phyloP scores from a whole-genome alignment of 2,888 invertebrate species.

The Aplocera efformata region DNA sequence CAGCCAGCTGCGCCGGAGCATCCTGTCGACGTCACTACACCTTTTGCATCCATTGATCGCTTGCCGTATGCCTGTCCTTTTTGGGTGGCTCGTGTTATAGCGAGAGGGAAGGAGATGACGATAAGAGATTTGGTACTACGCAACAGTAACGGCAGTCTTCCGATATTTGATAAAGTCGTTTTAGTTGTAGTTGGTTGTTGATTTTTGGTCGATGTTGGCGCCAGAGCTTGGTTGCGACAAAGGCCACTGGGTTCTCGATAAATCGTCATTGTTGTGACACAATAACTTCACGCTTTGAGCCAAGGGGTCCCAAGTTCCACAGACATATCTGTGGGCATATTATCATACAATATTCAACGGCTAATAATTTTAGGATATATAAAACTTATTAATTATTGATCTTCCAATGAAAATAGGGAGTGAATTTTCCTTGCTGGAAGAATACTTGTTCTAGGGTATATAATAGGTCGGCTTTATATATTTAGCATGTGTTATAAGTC shows the following conservation, averaged over 20 bases:
- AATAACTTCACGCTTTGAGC: constrained; percentile 37
- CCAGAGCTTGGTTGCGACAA: constrained; percentile 36
- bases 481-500: no score
- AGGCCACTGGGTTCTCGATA: constrained; percentile 54
- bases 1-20: constrained; percentile 77
- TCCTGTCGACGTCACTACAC: constrained; percentile 74
- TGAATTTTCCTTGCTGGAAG: no score
- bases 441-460: no score
- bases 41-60: constrained; percentile 67
- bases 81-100: constrained; percentile 26
- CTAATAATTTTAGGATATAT: constrained; percentile 35
- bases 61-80: constrained; percentile 52
- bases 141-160: constrained; percentile 70
- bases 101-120: constrained; percentile 50
- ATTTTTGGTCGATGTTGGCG: constrained; percentile 45
- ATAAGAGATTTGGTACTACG: constrained; percentile 40
- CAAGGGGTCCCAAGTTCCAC: constrained; percentile 26
- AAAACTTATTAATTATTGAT: no score
- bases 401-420: no score
- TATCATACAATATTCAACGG: constrained; percentile 37
- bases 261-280: constrained; percentile 63
- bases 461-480: no score
- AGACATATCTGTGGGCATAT: constrained; percentile 30
- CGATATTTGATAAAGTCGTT: constrained; percentile 59
- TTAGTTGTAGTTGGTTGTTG: constrained; percentile 53